These are phyloP conservation scores for Netelia inedita DNA, from an alignment of 2,888 invertebrate genomes.

Conservation along the genomic window DNA sequence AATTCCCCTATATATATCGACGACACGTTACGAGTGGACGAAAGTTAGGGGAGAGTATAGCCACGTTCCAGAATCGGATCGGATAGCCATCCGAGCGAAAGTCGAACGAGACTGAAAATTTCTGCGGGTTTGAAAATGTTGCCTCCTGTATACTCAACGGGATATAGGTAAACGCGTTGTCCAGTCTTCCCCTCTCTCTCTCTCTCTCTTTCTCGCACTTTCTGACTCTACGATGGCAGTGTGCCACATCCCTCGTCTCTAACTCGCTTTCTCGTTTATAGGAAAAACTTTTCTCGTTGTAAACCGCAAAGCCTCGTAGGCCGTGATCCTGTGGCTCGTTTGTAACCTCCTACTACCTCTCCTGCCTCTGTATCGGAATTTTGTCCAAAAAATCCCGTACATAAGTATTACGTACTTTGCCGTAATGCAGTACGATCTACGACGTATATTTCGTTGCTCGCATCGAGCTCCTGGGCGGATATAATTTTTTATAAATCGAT, in stretches of 20 bases:
- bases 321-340: slow-evolving; percentile 19
- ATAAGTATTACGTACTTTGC: slow-evolving; percentile 24
- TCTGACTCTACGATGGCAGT: slow-evolving; percentile 34
- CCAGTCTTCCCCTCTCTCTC: too few species aligned
- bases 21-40: too few species aligned
- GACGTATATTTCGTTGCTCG: too few species aligned
- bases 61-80: too few species aligned
- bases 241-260: slow-evolving; percentile 43
- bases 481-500: too few species aligned
- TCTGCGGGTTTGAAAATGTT: slow-evolving; percentile 49
- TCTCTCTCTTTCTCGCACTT: too few species aligned
- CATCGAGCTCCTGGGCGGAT: too few species aligned
- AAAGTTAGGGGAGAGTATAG: too few species aligned
- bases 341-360: background rate
- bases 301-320: slow-evolving; percentile 60
- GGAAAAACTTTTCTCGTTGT: slow-evolving; percentile 66
- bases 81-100: slow-evolving; percentile 4
- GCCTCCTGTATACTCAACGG: slow-evolving; percentile 13
- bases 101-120: slow-evolving; percentile 53
- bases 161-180: too few species aligned
- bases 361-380: slow-evolving; percentile 8
- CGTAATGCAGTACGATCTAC: too few species aligned
- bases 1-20: too few species aligned
- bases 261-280: slow-evolving; percentile 36
- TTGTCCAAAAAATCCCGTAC: slow-evolving; percentile 5